Conservation (phyloP, 1,140 invertebrate genomes). For the Psilanteris sp. region DNA sequence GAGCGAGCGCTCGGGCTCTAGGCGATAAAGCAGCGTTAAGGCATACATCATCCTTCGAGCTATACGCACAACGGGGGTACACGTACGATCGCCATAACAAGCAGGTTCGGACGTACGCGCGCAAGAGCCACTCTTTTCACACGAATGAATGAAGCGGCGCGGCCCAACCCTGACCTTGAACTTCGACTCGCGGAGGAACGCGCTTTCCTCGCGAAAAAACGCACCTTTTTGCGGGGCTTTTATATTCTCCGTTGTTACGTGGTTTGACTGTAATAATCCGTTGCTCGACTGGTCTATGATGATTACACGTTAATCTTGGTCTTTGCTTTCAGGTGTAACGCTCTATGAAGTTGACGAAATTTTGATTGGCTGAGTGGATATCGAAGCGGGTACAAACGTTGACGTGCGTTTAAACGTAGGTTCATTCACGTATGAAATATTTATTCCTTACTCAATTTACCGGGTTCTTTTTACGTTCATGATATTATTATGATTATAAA, state of each 20-base stretch:
- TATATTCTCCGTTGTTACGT: conserved; percentile 55
- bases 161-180: conserved; percentile 73
- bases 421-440: too few species aligned
- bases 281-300: conserved; percentile 47
- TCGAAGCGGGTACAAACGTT: too few species aligned
- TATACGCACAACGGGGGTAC: conserved; percentile 47
- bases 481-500: too few species aligned
- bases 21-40: conserved; percentile 19
- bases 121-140: conserved; percentile 66
- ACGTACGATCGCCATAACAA: conserved; percentile 49
- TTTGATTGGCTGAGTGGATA: neutral
- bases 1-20: conserved; percentile 23
- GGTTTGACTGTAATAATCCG: conserved; percentile 67
- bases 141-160: conserved; percentile 73
- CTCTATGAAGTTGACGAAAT: conserved; percentile 7
- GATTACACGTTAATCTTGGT: conserved; percentile 22
- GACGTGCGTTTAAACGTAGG: too few species aligned
- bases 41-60: conserved; percentile 57
- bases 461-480: too few species aligned
- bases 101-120: conserved; percentile 39
- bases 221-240: conserved; percentile 17
- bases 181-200: conserved; percentile 49
- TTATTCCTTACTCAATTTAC: too few species aligned
- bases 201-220: conserved; percentile 41
- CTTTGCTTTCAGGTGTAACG: conserved; percentile 21